Base-by-base conservation (phyloP, 2,797 vertebrate genomes). In the Schizopygopsis malacanthus region DNA sequence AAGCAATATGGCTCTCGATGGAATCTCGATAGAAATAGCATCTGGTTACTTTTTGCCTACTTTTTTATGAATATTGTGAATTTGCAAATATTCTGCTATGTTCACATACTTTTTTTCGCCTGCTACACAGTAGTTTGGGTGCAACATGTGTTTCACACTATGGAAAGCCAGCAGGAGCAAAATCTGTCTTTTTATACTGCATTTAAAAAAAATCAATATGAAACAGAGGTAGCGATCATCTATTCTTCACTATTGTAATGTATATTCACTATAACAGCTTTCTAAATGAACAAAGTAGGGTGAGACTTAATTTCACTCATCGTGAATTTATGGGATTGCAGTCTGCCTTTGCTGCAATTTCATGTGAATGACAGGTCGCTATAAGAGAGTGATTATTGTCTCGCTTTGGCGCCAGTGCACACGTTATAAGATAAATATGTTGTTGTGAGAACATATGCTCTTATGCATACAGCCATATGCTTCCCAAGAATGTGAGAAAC, bases 391-490 rank as follows among this genome's bases (percentile, higher is more conserved):
- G n/a, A 63, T 25, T 28, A 18, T 50, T 18, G n/a, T 28, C 12
- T n/a, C 1, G n/a, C 12, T 15, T 45, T 47, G 13, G 15, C 25
- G 13, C 12, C 2, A 4, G 22, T 25, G 43, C 70, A 25, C 41
- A 15, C 3, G 2, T 25, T 28, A 25, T 50, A 4, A 28, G n/a
- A 15, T 6, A 67, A 37, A 71, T 22, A 71, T n/a, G 69, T 70
- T 2, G 4, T 72, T 25, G 12, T 28, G 11, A 47, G 22, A 39
- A 47, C 18, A 75, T 47, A 47, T n/a, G 54, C 2, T 70, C 22
- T 33, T 50, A 52, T 81, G 28, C 63, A 71, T 11, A 75, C 41
- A 75, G 54, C 56, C 41, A 83, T 63, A 65, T 39, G 54, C 70
- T 41, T 73, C 33, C 37, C 4, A 47, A 73, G 4, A 45, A 59